phyloP scores from a whole-genome alignment of 2,888 invertebrate species.

The Lasioglossum calceatum region DNA sequence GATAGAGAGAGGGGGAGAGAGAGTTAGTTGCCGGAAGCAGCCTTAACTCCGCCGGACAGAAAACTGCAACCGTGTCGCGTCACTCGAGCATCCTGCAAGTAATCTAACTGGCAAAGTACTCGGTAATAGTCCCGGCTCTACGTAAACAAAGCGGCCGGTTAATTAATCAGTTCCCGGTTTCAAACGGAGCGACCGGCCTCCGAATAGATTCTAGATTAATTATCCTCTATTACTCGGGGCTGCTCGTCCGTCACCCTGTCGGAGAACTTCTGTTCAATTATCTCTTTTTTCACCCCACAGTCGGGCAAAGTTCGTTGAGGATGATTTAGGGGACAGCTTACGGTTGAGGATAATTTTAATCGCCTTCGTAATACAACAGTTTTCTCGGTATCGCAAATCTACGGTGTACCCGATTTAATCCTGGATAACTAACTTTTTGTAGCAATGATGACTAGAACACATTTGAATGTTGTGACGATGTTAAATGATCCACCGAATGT shows the following conservation, averaged over 20 bases:
- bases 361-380: neutral
- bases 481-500: neutral
- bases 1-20: neutral
- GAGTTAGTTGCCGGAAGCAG: neutral
- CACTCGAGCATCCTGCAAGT: slow-evolving; percentile 45
- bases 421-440: too few species aligned
- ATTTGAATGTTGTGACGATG: neutral
- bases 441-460: neutral
- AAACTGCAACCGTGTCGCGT: slow-evolving; percentile 49
- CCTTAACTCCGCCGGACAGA: slow-evolving; percentile 37
- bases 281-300: neutral
- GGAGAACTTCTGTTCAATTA: slow-evolving; percentile 9
- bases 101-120: slow-evolving; percentile 56
- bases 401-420: neutral
- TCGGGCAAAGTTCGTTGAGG: neutral
- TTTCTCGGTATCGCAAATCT: neutral
- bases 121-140: slow-evolving; percentile 44
- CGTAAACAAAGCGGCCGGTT: slow-evolving; percentile 55
- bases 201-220: slow-evolving; percentile 51
- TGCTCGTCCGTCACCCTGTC: neutral
- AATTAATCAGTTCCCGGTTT: slow-evolving; percentile 52
- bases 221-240: slow-evolving; percentile 5
- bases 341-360: slow-evolving; percentile 5
- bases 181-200: slow-evolving; percentile 25
- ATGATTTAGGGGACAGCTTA: slow-evolving; percentile 3